Evolutionary conservation across 2,113 vertebrate species (phyloP), one percentile per base, ranked within the genome.

Genomic region (Aplodontia rufa): DNA sequence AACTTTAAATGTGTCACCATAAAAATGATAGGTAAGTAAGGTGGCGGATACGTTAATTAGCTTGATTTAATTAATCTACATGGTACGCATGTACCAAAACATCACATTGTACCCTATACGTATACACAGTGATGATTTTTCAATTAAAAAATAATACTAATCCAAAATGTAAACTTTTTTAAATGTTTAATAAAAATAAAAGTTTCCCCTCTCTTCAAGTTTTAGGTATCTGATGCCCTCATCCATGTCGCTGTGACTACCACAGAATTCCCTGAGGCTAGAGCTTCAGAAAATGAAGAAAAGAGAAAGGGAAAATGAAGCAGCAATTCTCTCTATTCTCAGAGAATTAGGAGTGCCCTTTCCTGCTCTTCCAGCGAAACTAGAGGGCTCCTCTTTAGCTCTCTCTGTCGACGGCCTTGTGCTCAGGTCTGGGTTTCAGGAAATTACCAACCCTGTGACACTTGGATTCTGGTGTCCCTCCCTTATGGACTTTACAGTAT

Each of bases 191-290:
- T n/a, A 12, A 78, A 24, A 84, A n/a, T 24, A n/a, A 58, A 79
- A 71, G 35, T 1, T 55, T 32, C 68, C 37, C 49, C 8, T 81
- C 1, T 37, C n/a, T 64, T 71, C 1, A 71, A 45, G 71, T 53
- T 42, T 40, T 72, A 45, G 62, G 71, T 84, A 64, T 20, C 79
- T 2, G 69, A 49, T 1, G 0, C 13, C 47, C 37, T 55, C 66
- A 37, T 0, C 0, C 20, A 30, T 1, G 12, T 17, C 35, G 30
- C 68, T 40, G 10, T 17, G 37, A 28, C 19, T 35, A 49, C 28
- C 45, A 1, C 14, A 40, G 30, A 40, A 20, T 82, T 51, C 66
- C 28, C 14, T 19, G 7, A 3, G 24, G 26, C 83, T 51, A 53
- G 53, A 11, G 35, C 20, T 12, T 11, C 16, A 53, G 47, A 60